These are phyloP conservation scores for Syngnathus rostellatus DNA, from an alignment of 2,797 vertebrate species.

Conservation along the genomic window DNA sequence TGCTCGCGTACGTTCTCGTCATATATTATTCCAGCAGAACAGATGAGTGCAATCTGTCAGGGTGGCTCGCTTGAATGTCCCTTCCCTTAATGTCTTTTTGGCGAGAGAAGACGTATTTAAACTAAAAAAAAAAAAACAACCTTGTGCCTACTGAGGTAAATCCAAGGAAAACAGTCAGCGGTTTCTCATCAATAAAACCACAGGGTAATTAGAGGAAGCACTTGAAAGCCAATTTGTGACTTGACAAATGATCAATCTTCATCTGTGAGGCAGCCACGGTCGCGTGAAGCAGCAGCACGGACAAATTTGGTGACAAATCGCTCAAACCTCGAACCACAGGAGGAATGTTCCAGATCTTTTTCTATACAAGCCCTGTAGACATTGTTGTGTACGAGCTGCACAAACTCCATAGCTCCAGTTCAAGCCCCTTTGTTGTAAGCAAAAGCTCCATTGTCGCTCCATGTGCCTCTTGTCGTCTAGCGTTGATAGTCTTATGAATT, in stretches of 20 bases:
- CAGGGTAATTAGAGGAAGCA: slow-evolving; percentile 67
- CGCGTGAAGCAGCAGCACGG: slow-evolving; percentile 38
- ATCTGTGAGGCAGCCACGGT: slow-evolving; percentile 52
- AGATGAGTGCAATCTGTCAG: slow-evolving; percentile 25
- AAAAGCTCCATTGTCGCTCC: neutral
- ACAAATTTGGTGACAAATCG: slow-evolving; percentile 54
- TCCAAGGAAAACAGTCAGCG: slow-evolving; percentile 53
- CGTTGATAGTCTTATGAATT: neutral
- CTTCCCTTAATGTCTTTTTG: slow-evolving; percentile 13
- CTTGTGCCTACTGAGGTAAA: slow-evolving; percentile 42
- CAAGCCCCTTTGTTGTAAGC: too few species aligned
- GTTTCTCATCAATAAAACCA: slow-evolving; percentile 67
- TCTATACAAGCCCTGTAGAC: neutral
- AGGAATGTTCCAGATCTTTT: neutral
- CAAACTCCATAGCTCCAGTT: neutral
- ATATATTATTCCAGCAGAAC: slow-evolving; percentile 29
- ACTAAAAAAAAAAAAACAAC: slow-evolving; percentile 45
- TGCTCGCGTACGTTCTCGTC: slow-evolving; percentile 36
- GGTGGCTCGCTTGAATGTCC: slow-evolving; percentile 13
- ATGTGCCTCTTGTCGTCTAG: neutral
- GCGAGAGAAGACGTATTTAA: slow-evolving; percentile 33
- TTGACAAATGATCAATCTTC: slow-evolving; percentile 72
- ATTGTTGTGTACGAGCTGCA: neutral
- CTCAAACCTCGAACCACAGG: slow-evolving; percentile 16
- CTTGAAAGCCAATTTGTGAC: slow-evolving; percentile 68